phyloP scores from a whole-genome alignment of 2,113 vertebrate genomes.

The pig (Sus scrofa) region DNA sequence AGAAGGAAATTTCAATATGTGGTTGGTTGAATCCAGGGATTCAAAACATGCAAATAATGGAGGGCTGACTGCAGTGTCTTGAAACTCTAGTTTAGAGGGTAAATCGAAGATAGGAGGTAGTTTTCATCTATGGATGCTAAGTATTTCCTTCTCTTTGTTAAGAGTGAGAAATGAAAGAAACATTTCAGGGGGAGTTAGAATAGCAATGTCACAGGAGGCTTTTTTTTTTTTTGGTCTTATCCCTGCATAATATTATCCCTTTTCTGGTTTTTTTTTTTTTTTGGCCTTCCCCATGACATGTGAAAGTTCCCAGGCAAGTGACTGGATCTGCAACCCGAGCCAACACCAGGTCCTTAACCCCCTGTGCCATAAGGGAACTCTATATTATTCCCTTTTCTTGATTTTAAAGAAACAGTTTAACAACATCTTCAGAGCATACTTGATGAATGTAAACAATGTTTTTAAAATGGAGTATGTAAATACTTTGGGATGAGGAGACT shows the following conservation, averaged over 20 bases:
- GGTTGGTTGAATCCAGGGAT: too few relatives aligned
- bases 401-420: background rate
- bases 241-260: background rate
- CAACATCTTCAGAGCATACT: background rate
- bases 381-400: background rate
- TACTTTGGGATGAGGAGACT: background rate
- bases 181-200: background rate
- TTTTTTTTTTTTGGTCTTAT: background rate
- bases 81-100: background rate
- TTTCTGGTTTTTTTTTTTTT: background rate
- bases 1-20: too few relatives aligned
- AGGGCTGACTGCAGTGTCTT: background rate
- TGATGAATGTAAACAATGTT: background rate
- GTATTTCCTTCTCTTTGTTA: background rate
- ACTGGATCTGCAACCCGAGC: too few relatives aligned
- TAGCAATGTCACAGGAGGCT: background rate
- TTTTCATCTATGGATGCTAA: background rate
- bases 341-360: too few relatives aligned
- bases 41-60: too few relatives aligned
- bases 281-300: too few relatives aligned
- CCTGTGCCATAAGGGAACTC: too few relatives aligned
- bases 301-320: too few relatives aligned
- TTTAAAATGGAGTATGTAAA: background rate
- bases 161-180: background rate
- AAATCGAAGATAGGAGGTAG: background rate